Evolutionary conservation across 2,888 invertebrate species (phyloP), one percentile per base, ranked within the genome.

Genomic region (Leuctra nigra): DNA sequence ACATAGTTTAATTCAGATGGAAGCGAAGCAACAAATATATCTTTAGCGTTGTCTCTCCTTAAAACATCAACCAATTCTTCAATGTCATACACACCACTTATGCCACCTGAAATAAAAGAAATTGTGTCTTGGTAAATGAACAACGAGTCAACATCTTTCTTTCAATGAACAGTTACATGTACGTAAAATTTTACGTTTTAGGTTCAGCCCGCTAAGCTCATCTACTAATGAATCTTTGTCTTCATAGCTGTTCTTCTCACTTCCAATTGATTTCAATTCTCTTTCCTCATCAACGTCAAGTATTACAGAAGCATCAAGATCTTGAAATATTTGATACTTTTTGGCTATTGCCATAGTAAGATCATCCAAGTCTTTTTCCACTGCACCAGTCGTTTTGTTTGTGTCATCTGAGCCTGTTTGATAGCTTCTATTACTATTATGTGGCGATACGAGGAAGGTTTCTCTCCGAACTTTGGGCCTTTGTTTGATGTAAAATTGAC

Each of bases 1-100:
- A 90, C 88, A 74, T 93, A 95, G 60, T 83, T 82, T 7, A 86
- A 73, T 47, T 87, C 80, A 55, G 76, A 69, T 0, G 94, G 87
- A 1, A 95, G 81, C 41, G 78, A 70, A 29, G 86, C 86, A 1
- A 91, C 91, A 74, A 90, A 91, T 62, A 95, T 80, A 67, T 95
- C 81, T 67, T 76, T 76, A 0, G 84, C 86, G 68, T 87, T 91
- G 70, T 94, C 91, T 66, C 81, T 78, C 62, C 78, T 77, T 24
- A 97, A 72, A 22, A 92, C 72, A 16, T 83, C 78, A 1, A 94
- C 83, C 48, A 96, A 72, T 62, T 95, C 91, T 68, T 91, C 87
- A 44, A 95, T 79, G 65, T 96, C 94, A 73, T 84, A 94, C 0
- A 95, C 94, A 25, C 95, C 95, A 62, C 71, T 77, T 59, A 76